Percentiles rank a stretch among this genome's conserved stretches.
These are phyloP conservation scores for Darevskia nairensis DNA, from an alignment of 2,797 vertebrate genomes.

Conservation along the genomic window DNA sequence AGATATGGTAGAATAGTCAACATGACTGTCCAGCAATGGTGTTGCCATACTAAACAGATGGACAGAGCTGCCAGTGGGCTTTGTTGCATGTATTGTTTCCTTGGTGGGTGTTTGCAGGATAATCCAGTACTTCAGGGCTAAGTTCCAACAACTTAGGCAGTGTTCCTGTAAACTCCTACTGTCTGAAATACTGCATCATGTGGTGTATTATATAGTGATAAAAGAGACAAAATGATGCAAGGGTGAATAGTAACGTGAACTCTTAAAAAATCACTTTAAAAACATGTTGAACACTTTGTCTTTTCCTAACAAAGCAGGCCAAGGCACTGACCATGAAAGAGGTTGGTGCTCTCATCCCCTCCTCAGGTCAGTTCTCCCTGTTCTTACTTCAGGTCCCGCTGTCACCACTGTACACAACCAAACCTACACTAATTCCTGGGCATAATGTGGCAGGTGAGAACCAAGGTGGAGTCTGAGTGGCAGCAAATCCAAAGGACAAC, in stretches of 20 bases:
- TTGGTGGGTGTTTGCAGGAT: background rate
- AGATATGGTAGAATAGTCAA: background rate
- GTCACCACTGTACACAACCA: background rate
- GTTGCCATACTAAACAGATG: background rate
- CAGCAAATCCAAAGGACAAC: background rate
- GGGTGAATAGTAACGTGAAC: background rate
- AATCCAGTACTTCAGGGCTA: background rate
- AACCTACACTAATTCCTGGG: background rate
- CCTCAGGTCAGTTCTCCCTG: background rate
- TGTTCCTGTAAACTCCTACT: background rate
- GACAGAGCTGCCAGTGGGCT: background rate
- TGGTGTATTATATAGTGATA: background rate
- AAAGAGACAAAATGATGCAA: background rate
- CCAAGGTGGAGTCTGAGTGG: background rate
- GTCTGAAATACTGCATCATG: background rate
- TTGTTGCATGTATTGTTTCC: background rate
- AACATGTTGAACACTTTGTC: background rate
- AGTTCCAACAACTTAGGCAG: background rate
- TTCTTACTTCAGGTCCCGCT: background rate
- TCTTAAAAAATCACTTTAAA: background rate
- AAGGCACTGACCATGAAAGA: background rate
- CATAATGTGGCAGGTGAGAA: background rate
- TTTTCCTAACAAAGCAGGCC: background rate
- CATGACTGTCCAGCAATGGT: background rate
- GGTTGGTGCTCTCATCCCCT: background rate